phyloP scores from a whole-genome alignment of 2,797 vertebrate species.

The Scleropages formosus region DNA sequence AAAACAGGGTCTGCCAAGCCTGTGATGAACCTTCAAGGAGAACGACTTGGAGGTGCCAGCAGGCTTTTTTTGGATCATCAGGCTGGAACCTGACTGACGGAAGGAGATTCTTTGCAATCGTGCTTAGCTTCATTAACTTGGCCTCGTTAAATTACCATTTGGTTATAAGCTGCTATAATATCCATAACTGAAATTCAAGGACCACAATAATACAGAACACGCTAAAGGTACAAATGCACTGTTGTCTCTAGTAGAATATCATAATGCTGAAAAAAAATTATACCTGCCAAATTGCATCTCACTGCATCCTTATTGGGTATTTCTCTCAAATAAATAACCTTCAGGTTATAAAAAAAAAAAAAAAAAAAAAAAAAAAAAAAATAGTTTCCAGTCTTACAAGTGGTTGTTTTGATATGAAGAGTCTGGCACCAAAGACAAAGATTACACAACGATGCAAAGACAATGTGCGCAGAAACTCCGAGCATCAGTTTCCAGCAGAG shows the following conservation, averaged over 20 bases:
- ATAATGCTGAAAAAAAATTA: neutral
- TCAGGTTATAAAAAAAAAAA: too few relatives aligned
- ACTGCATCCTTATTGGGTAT: too few relatives aligned
- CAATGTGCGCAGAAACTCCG: neutral
- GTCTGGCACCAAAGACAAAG: too few relatives aligned
- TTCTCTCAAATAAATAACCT: too few relatives aligned
- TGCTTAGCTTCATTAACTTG: neutral
- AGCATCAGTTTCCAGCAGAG: neutral
- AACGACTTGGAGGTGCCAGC: conserved; percentile 29
- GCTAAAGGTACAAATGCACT: too few relatives aligned
- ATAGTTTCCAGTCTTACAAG: too few relatives aligned
- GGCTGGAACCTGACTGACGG: neutral
- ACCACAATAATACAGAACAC: neutral
- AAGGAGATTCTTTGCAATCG: neutral
- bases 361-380: too few relatives aligned
- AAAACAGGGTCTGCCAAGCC: conserved; percentile 33
- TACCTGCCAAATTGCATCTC: neutral
- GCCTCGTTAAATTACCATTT: conserved; percentile 6
- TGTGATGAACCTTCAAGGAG: conserved; percentile 37
- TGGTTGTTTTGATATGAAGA: too few relatives aligned
- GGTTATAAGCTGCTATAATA: neutral
- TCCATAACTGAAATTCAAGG: neutral
- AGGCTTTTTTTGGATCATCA: neutral
- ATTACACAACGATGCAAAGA: too few relatives aligned
- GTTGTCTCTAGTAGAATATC: too few relatives aligned